Conservation (phyloP, 2,797 vertebrate genomes). For the Staurois parvus region DNA sequence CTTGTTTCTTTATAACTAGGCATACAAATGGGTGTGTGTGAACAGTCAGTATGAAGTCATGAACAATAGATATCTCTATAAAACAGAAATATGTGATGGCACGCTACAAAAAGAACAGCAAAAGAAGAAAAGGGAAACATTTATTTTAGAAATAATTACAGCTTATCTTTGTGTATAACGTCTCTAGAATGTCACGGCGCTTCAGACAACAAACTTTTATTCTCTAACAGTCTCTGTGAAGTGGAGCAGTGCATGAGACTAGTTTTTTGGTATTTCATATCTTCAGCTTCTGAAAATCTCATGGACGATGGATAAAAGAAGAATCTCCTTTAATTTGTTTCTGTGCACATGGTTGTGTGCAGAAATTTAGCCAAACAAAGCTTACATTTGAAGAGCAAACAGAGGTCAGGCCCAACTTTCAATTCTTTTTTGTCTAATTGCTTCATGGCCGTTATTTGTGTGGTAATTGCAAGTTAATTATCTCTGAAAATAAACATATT, state of each 20-base stretch:
- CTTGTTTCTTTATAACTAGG: too few relatives aligned
- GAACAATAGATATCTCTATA: background rate
- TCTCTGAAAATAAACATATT: constrained; percentile 65
- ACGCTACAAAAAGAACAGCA: background rate
- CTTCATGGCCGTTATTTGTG: constrained; percentile 54
- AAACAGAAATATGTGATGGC: background rate
- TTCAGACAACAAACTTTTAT: background rate
- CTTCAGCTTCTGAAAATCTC: background rate
- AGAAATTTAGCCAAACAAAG: constrained; percentile 37
- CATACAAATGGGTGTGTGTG: background rate
- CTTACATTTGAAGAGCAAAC: constrained; percentile 25
- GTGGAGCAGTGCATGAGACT: background rate
- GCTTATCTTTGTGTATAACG: background rate
- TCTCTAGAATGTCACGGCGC: background rate
- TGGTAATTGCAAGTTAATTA: constrained; percentile 66
- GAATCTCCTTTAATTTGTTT: constrained; percentile 33
- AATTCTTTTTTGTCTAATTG: constrained; percentile 59
- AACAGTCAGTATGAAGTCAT: background rate
- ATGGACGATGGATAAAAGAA: constrained; percentile 5
- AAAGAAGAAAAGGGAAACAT: background rate
- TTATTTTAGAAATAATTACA: constrained; percentile 23
- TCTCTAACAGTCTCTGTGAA: constrained; percentile 2
- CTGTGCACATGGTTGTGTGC: background rate
- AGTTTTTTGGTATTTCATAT: background rate
- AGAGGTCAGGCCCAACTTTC: constrained; percentile 21